A percentile compares a stretch with the other conserved stretches of the same genome.
phyloP scores from a whole-genome alignment of 2,113 vertebrate genomes.

The Alethe diademata region DNA sequence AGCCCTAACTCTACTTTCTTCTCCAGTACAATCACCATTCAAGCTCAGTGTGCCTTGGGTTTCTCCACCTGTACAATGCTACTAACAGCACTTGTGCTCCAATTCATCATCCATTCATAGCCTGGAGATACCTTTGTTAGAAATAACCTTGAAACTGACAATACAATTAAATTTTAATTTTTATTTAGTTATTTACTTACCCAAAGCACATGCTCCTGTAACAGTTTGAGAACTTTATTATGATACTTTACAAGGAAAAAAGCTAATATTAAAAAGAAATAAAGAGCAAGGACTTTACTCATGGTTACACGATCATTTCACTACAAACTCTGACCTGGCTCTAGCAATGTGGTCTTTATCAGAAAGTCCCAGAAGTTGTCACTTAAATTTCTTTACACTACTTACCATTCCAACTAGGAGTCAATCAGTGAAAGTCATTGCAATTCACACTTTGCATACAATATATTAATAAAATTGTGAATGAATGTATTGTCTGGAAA shows the following conservation, averaged over 20 bases:
- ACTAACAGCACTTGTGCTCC: neutral
- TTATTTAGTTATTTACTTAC: neutral
- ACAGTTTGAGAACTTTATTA: neutral
- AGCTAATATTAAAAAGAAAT: neutral
- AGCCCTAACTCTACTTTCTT: neutral
- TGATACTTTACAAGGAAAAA: neutral
- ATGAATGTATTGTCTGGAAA: neutral
- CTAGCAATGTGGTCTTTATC: neutral
- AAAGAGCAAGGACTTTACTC: neutral
- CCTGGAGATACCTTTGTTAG: neutral
- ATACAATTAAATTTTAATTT: neutral
- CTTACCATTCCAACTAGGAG: neutral
- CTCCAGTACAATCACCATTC: neutral
- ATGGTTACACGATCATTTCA: neutral
- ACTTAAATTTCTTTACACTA: neutral
- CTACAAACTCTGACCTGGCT: neutral
- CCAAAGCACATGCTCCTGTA: neutral
- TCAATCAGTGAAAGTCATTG: neutral
- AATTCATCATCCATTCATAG: neutral
- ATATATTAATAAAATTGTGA: neutral
- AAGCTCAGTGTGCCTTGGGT: neutral
- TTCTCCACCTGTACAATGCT: neutral
- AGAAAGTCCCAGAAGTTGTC: neutral
- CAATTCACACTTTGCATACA: neutral
- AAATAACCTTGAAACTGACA: neutral